Evolutionary conservation across 2,113 vertebrate genomes (phyloP).

Genomic region (Aplodontia rufa): DNA sequence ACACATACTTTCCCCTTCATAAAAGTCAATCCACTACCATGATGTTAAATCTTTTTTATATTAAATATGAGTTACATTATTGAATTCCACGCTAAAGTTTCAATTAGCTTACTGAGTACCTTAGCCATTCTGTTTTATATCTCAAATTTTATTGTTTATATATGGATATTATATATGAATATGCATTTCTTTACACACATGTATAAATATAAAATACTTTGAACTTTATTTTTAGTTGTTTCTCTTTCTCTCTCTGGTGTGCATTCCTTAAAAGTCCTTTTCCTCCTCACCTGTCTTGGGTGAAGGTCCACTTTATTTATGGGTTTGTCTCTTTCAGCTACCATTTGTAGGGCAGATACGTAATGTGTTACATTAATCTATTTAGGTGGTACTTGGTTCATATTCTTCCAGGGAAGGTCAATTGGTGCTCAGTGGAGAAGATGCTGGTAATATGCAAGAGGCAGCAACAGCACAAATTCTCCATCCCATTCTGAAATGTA

Average conservation of each 20-base stretch:
- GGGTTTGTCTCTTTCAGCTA: neutral
- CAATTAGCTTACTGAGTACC: neutral
- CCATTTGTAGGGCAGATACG: neutral
- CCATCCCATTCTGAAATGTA: neutral
- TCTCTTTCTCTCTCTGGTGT: neutral
- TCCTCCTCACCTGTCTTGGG: neutral
- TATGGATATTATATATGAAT: neutral
- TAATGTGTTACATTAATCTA: neutral
- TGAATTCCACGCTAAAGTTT: conserved; percentile 10
- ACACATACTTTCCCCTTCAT: neutral
- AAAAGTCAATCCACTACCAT: neutral
- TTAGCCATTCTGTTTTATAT: neutral
- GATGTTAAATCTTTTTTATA: conserved; percentile 11
- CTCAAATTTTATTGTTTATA: conserved; percentile 34
- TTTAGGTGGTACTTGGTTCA: neutral
- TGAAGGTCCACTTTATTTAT: neutral
- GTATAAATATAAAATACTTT: neutral
- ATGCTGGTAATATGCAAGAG: neutral
- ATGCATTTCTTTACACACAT: neutral
- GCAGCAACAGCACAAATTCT: neutral
- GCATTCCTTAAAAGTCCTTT: neutral
- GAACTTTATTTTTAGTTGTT: neutral
- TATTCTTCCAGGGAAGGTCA: neutral
- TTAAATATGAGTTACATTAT: conserved; percentile 1
- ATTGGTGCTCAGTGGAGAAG: neutral